Evolutionary conservation across 2,113 vertebrate genomes (phyloP), one percentile per base, ranked within the genome.

Genomic region (Indri indri): DNA sequence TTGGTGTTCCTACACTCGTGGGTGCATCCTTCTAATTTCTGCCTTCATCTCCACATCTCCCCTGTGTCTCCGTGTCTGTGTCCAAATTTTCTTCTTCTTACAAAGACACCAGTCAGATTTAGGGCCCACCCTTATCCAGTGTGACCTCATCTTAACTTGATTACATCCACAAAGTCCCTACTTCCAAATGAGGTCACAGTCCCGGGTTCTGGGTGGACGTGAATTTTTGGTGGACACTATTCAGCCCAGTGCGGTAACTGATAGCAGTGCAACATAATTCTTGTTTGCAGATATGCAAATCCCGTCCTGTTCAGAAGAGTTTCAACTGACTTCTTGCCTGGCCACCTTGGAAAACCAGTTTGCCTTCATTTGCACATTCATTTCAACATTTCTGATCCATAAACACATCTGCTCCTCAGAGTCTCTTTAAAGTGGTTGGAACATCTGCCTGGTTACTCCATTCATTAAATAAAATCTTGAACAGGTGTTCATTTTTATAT

Each of bases 21-120:
- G 83, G 30, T 0, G 0, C 30, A 5, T 37, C 45, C 22, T 45
- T 23, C 25, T 34, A 5, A 3, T 27, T 47, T 34, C 40, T 13
- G 27, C 23, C 22, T n/a, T 54, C 17, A 5, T 57, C 27, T 32
- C 54, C 16, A 12, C 20, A 3, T 17, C 18, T 30, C n/a, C 34
- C 5, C n/a, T 5, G n/a, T 25, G 23, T 20, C 13, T 37, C 40
- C 30, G 47, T 14, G 27, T 37, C 79, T 25, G n/a, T 30, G 25
- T 61, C 81, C 42, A 45, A 45, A 37, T 11, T 9, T 32, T 30
- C 34, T 10, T 81, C 47, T 74, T 86, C 40, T 83, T 37, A 37
- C 3, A 57, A 65, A 45, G 74, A 10, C 12, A 52, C 12, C 23
- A 25, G 82, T 42, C n/a, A 6, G 37, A 32, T 20, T 66, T 5